Evolutionary conservation across 2,797 vertebrate species (phyloP), one percentile per base, ranked within the genome.

Genomic region (Glyptemys insculpta): DNA sequence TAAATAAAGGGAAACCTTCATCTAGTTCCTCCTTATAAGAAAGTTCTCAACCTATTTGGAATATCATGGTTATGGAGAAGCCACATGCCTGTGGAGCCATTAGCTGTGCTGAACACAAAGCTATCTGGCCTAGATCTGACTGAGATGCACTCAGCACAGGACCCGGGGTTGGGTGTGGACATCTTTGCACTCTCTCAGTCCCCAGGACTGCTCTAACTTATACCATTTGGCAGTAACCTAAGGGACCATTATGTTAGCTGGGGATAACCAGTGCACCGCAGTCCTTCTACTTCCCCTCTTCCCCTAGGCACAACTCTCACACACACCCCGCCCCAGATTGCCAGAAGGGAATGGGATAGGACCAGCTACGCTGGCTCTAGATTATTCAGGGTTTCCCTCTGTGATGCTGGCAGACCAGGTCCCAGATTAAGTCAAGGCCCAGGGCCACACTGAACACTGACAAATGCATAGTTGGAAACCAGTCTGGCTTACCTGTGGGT

Each of bases 21-120:
- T 53, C 8, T 18, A 15, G 31, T 21, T 49, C 44, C 74, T 82
- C 52, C 12, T 21, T 76, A 44, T 21, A 85, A 57, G 34, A 82
- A 57, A 7, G 0, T 0, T 27, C 81, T 89, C 68, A 57, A 74
- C 8, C 31, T 93, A 18, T 49, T 65, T 65, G 57, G 52, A 0
- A 2, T 21, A 79, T 68, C 76, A 76, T 57, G 53, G 12, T 44
- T 76, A 16, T 11, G 11, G 41, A 76, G 79, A 79, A 14, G 34
- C 54, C 31, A 83, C 23, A 14, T 21, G 14, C 59, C 15, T 65
- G 31, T 21, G 54, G 23, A 54, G 54, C 54, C 54, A 65, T 65
- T 65, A 65, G 59, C 44, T 81, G 37, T 37, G 83, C 23, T 62
- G 56, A 92, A 81, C 10, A 56, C 12, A 83, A 65, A 86, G 54